These are phyloP conservation scores for Drosophila hamatofila DNA, from an alignment of 2,888 invertebrate species.

Conservation along the genomic window DNA sequence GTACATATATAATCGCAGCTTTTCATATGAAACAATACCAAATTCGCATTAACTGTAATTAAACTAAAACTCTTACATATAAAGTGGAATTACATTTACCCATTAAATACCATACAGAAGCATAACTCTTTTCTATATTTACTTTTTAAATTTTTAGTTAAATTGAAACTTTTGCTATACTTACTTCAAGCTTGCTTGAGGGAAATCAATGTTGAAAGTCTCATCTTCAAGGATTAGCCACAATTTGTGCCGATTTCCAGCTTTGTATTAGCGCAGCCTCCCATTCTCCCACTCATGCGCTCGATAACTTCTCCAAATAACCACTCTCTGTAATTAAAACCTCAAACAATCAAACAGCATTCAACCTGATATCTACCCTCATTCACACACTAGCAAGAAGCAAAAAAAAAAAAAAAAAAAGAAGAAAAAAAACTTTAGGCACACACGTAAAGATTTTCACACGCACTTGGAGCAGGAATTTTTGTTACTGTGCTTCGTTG, in stretches of 20 bases:
- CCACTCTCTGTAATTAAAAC: conserved; percentile 75
- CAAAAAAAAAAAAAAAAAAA: conserved; percentile 1
- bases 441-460: conserved; percentile 67
- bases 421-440: conserved; percentile 44
- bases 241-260: conserved; percentile 64
- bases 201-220: conserved; percentile 8
- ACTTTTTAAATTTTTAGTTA: neutral
- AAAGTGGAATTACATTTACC: neutral
- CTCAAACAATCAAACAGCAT: conserved; percentile 61
- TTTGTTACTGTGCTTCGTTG: conserved; percentile 47
- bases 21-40: too few relatives aligned
- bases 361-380: conserved; percentile 30
- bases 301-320: conserved; percentile 49
- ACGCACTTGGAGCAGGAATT: conserved; percentile 63
- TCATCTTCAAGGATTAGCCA: conserved; percentile 44
- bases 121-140: neutral
- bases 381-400: neutral
- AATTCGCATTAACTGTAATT: neutral
- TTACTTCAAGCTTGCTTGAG: neutral
- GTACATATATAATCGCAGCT: too few relatives aligned
- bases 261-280: conserved; percentile 32
- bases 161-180: neutral
- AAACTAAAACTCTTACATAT: neutral
- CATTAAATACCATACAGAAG: neutral
- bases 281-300: conserved; percentile 5